Evolutionary conservation across 2,113 vertebrate species (phyloP), one percentile per base, ranked within the genome.

Genomic region (Cryptotis parvus): DNA sequence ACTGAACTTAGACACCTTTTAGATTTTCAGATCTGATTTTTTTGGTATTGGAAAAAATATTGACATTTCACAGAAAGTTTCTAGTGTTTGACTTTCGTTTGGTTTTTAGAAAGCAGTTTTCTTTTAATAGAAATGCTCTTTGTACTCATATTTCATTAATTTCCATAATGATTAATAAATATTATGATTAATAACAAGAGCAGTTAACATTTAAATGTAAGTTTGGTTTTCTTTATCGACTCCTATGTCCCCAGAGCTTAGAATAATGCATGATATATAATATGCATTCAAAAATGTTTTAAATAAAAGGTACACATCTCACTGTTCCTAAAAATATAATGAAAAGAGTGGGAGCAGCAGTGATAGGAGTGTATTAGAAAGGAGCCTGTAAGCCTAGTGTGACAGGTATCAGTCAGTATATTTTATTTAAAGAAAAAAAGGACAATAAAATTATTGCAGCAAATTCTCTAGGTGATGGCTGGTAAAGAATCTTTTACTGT

Each of bases 31-130:
- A 31, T 20, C 20, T 65, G 61, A 24, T 77, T 58, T 73, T 92
- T 94, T 79, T 61, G 79, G 55, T 66, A 74, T 49, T 78, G 77
- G 29, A 83, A 3, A 37, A 31, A 61, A 81, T 81, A 86, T 89
- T 58, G 20, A 84, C 88, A 83, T 12, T 89, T 22, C 73, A 75
- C 16, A 33, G 4, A 35, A 82, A 65, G 78, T 89, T 63, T 78
- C 68, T 65, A 84, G 10, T n/a, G 68, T 70, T 74, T 69, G 52
- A 16, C 35, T 55, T 91, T 92, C 22, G 39, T 70, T 80, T 70
- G 49, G 18, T 72, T 89, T 49, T 89, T 58, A 65, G 37, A 68
- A 86, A 91, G n/a, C 49, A 16, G 61, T 15, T 52, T 89, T 22
- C 4, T 80, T 84, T 81, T 41, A 24, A 89, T 18, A 87, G 52